phyloP scores from a whole-genome alignment of 2,797 vertebrate species.

The Morelia viridis region DNA sequence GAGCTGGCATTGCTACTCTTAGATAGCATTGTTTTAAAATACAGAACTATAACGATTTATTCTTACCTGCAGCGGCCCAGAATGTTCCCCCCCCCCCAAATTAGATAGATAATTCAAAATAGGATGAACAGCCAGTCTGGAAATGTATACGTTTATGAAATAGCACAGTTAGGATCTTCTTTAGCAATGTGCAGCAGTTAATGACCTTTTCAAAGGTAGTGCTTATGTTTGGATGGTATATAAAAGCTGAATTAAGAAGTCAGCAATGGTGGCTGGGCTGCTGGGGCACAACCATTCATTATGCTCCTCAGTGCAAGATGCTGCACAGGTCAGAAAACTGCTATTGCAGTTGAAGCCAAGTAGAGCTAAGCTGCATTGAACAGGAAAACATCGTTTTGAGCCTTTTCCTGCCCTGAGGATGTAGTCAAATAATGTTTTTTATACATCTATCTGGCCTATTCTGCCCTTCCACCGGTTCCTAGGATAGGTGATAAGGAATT shows the following conservation, averaged over 20 bases:
- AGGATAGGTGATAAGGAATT: conserved; percentile 3
- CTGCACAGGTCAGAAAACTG: neutral
- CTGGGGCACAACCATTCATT: neutral
- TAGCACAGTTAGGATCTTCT: neutral
- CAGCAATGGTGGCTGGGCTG: neutral
- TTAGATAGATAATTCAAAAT: neutral
- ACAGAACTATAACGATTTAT: neutral
- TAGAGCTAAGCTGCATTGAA: neutral
- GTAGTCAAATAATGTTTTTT: neutral
- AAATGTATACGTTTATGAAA: neutral
- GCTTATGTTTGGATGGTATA: neutral
- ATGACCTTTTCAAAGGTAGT: neutral
- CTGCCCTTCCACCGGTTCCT: neutral
- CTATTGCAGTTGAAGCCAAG: neutral
- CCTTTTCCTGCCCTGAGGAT: neutral
- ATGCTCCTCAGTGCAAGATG: neutral
- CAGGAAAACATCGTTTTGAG: neutral
- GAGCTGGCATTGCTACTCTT: neutral
- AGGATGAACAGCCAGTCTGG: neutral
- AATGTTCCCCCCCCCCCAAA: neutral
- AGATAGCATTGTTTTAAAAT: neutral
- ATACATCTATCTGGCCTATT: neutral
- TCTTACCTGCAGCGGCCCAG: neutral
- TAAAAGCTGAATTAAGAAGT: neutral
- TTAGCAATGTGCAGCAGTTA: neutral